phyloP scores from a whole-genome alignment of 2,113 vertebrate species.

The Pachyramphus minor region DNA sequence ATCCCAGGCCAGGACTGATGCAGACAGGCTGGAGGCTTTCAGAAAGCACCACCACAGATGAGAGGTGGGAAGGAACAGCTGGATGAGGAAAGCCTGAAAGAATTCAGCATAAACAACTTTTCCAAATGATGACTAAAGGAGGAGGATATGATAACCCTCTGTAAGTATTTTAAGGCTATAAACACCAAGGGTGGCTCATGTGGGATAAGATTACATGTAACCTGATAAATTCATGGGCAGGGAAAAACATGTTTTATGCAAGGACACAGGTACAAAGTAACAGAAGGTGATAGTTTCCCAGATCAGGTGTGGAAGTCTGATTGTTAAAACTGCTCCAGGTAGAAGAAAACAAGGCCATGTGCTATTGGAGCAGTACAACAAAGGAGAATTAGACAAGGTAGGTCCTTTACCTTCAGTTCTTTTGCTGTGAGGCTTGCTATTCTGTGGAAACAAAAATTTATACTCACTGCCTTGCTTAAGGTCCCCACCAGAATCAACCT shows the following conservation, averaged over 20 bases:
- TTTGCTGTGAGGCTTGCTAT: not conserved
- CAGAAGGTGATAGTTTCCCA: not conserved
- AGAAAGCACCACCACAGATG: not conserved
- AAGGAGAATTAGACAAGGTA: not conserved
- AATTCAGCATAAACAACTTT: conserved; percentile 19
- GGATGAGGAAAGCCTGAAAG: conserved; percentile 30
- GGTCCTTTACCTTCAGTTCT: not conserved
- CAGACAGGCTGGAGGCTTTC: not conserved
- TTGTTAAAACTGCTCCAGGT: not conserved
- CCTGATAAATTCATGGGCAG: not conserved
- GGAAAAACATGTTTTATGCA: not conserved
- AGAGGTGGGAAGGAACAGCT: not conserved
- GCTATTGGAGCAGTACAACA: not conserved
- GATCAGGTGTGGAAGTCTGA: not conserved
- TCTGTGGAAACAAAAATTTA: not conserved
- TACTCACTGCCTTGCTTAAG: not conserved
- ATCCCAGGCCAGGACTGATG: not conserved
- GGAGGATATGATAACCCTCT: conserved; percentile 37
- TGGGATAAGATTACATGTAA: not conserved
- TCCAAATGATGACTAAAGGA: conserved; percentile 35
- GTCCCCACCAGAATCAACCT: not conserved
- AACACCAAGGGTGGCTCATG: not conserved
- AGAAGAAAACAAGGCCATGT: not conserved
- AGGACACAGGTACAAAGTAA: not conserved
- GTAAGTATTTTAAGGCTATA: conserved; percentile 31